Percentiles rank a stretch among this genome's conserved stretches.
phyloP scores from a whole-genome alignment of 2,113 vertebrate species.

The Mobula birostris region DNA sequence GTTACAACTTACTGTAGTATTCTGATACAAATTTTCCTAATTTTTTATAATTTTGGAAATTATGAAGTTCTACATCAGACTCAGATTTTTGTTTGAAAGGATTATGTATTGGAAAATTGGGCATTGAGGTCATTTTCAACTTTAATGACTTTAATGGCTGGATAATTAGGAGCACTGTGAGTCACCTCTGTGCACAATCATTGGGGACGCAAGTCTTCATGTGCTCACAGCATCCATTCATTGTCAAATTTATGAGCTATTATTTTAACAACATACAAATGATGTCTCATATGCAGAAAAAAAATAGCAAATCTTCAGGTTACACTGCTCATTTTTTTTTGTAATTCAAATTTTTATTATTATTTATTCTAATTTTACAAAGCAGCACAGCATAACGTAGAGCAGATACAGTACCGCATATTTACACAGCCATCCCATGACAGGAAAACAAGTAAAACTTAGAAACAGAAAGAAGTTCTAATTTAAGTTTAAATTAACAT shows the following conservation, averaged over 20 bases:
- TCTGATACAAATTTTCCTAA: not conserved
- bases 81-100: not conserved
- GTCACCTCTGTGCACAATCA: not conserved
- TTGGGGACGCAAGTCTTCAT: not conserved
- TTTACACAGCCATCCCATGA: too few species aligned
- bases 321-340: not conserved
- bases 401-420: too few species aligned
- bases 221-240: not conserved
- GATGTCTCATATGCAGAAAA: not conserved
- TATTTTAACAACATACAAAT: not conserved
- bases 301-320: not conserved
- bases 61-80: not conserved
- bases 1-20: too few species aligned
- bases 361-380: too few species aligned
- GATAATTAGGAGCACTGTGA: not conserved
- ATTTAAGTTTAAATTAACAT: too few species aligned
- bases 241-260: not conserved
- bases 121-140: not conserved
- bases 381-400: too few species aligned
- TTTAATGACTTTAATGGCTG: constrained; percentile 4
- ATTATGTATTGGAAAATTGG: not conserved
- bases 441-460: too few species aligned
- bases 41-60: not conserved
- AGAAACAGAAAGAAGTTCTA: too few species aligned
- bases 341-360: too few species aligned